Conservation (phyloP, 1,140 invertebrate genomes). For the Aphidius gifuensis region DNA sequence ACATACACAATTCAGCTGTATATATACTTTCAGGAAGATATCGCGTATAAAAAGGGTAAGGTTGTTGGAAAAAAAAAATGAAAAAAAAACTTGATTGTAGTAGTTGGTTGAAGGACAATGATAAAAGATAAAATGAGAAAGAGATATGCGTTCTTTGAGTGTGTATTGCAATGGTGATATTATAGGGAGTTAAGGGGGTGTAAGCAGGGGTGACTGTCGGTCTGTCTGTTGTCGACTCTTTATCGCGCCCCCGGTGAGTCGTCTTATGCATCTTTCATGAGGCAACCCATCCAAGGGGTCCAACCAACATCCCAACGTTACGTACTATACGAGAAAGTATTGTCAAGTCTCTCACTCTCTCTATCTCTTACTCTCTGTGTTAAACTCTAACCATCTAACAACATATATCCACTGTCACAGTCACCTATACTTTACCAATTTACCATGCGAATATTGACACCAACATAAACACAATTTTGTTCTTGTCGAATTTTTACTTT, state of each 20-base stretch:
- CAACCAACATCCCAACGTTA: constrained; percentile 35
- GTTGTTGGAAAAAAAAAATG: constrained; percentile 13
- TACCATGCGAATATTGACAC: constrained; percentile 20
- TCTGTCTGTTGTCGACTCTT: constrained; percentile 59
- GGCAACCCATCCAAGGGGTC: constrained; percentile 54
- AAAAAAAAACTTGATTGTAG: constrained; percentile 23
- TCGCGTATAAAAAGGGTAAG: constrained; percentile 10
- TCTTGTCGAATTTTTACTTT: no score
- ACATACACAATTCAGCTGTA: neutral
- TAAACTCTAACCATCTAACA: no score
- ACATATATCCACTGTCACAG: neutral
- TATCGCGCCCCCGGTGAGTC: constrained; percentile 58
- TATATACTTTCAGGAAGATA: no score
- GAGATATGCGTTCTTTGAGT: constrained; percentile 5
- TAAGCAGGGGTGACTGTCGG: constrained; percentile 49
- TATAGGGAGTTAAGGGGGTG: constrained; percentile 47
- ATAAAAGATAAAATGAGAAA: neutral
- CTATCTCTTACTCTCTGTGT: constrained; percentile 15
- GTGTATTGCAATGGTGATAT: constrained; percentile 53
- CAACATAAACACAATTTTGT: neutral
- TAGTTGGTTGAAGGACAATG: constrained; percentile 4
- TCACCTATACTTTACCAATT: constrained; percentile 13
- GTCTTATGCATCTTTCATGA: constrained; percentile 59
- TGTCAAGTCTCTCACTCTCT: constrained; percentile 15
- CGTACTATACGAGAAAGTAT: constrained; percentile 34